Conservation (phyloP, 2,113 vertebrate genomes). For the Callaeas wilsoni region DNA sequence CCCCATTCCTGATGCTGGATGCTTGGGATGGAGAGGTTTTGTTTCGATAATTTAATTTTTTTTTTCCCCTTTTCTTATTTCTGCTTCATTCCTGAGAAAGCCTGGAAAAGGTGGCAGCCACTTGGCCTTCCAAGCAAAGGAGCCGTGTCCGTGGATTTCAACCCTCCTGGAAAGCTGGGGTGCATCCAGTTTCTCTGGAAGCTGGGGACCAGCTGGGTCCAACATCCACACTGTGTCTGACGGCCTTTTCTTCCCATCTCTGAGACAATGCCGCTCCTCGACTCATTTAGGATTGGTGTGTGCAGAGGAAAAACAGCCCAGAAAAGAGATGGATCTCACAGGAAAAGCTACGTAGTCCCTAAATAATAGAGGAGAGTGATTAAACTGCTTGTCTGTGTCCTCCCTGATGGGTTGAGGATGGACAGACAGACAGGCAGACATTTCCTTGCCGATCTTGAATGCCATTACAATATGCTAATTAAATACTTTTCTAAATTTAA, state of each 20-base stretch:
- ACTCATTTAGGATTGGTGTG: accelerated
- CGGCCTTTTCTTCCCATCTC: not conserved
- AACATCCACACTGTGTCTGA: accelerated
- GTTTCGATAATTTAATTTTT: not conserved
- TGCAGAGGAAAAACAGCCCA: not conserved
- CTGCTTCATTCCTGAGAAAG: not conserved
- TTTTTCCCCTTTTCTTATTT: not conserved
- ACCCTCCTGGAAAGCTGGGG: not conserved
- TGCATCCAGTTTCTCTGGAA: not conserved
- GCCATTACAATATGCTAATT: not conserved
- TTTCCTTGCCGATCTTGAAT: not conserved
- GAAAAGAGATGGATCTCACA: not conserved
- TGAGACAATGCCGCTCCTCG: accelerated
- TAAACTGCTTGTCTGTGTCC: not conserved
- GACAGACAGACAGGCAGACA: not conserved
- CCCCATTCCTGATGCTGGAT: not conserved
- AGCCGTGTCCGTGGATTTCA: accelerated
- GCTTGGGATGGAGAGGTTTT: not conserved
- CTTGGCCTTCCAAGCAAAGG: not conserved
- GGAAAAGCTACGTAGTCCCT: not conserved
- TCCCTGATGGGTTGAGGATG: not conserved
- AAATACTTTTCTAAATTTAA: not conserved
- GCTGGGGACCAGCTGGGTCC: not conserved
- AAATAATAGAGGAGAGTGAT: not conserved
- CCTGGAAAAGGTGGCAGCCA: not conserved